A percentile compares a stretch with the other conserved stretches of the same genome.
Conservation (phyloP, 2,113 vertebrate species). For the Gymnogyps californianus region DNA sequence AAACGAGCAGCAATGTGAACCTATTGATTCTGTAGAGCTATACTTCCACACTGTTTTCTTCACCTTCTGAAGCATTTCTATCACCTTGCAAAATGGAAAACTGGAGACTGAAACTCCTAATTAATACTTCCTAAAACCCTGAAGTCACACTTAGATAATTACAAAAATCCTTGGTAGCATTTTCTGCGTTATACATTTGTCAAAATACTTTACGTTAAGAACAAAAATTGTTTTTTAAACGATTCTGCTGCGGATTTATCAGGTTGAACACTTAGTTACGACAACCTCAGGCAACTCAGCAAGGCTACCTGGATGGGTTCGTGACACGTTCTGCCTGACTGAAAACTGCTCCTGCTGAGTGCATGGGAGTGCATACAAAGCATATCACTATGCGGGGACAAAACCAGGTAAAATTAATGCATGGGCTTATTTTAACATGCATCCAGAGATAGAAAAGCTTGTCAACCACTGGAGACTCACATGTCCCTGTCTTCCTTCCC, state of each 20-base stretch:
- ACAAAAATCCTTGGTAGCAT: not conserved
- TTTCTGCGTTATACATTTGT: not conserved
- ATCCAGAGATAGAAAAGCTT: not conserved
- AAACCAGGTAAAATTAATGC: not conserved
- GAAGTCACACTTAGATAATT: not conserved
- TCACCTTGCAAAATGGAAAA: not conserved
- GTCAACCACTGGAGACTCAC: fast-evolving
- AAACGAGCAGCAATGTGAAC: not conserved
- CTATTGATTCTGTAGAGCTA: not conserved
- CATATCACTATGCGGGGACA: fast-evolving
- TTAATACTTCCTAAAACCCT: not conserved
- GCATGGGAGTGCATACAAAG: not conserved
- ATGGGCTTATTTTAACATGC: not conserved
- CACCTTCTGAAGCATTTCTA: not conserved
- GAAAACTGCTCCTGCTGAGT: not conserved
- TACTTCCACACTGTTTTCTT: not conserved
- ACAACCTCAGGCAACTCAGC: not conserved
- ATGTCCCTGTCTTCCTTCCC: not conserved
- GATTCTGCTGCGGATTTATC: not conserved
- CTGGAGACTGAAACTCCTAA: not conserved
- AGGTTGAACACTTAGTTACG: not conserved
- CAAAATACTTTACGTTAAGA: not conserved
- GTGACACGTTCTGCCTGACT: not conserved
- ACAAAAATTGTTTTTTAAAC: not conserved
- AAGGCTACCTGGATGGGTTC: not conserved